Conservation (phyloP, 2,113 vertebrate genomes). For the Protobothrops flavoviridis region DNA sequence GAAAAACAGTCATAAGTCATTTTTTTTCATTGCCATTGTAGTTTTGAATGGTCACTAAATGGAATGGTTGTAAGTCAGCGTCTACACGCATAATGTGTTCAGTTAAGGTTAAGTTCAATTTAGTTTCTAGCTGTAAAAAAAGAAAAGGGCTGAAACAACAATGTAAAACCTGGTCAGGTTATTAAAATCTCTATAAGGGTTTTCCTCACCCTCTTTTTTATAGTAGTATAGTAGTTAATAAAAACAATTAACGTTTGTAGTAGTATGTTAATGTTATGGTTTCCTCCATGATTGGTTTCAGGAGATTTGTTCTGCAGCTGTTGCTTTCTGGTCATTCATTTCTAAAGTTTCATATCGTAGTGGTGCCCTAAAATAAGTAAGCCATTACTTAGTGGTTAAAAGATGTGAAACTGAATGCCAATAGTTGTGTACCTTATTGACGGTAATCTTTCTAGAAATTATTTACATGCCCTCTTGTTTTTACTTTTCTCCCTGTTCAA, state of each 20-base stretch:
- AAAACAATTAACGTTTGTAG: not conserved
- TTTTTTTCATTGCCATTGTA: not conserved
- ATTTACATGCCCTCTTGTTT: not conserved
- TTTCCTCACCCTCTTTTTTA: not conserved
- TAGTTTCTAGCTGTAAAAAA: not conserved
- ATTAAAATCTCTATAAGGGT: not conserved
- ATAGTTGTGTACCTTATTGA: not conserved
- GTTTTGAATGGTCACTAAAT: not conserved
- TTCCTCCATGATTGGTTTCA: slow-evolving; percentile 8
- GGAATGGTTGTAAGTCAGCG: not conserved
- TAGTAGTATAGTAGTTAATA: not conserved
- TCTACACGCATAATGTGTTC: not conserved
- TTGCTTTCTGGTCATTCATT: slow-evolving; percentile 1
- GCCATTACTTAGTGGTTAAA: not conserved
- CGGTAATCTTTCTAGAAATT: not conserved
- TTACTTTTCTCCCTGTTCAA: not conserved
- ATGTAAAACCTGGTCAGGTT: not conserved
- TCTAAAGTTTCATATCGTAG: not conserved
- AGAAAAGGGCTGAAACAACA: not conserved
- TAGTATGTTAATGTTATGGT: not conserved
- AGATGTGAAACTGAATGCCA: not conserved
- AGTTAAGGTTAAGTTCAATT: not conserved
- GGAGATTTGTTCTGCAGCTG: not conserved
- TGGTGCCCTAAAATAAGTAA: not conserved
- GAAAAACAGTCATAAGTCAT: not conserved